Conservation (phyloP, 92 coral and sea anemone species). For the Epizoanthus rinbou region DNA sequence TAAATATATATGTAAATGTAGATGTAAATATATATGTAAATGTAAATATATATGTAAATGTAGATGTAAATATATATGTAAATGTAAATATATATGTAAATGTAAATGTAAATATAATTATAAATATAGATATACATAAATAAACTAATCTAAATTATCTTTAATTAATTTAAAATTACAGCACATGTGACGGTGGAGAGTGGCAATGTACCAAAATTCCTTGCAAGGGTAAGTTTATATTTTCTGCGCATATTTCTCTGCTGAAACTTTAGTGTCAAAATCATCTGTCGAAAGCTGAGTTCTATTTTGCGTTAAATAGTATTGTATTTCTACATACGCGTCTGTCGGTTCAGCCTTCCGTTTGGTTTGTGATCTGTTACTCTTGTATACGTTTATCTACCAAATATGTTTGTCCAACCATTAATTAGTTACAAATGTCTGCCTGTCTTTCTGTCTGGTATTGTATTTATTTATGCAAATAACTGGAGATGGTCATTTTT, state of each 20-base stretch:
- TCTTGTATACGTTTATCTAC: too few species aligned
- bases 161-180: conserved; percentile 8
- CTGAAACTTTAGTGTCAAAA: not conserved
- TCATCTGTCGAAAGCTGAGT: too few species aligned
- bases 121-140: not conserved
- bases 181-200: conserved; percentile 86
- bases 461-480: not conserved
- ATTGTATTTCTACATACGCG: not conserved
- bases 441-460: not conserved
- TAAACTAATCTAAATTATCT: not conserved
- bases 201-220: conserved; percentile 77
- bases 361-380: too few species aligned
- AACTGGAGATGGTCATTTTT: not conserved
- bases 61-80: not conserved
- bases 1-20: too few species aligned
- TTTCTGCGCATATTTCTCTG: not conserved
- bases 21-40: too few species aligned
- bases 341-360: too few species aligned
- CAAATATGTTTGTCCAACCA: too few species aligned
- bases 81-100: not conserved
- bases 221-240: conserved; percentile 75
- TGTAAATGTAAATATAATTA: too few species aligned
- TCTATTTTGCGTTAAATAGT: not conserved
- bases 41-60: too few species aligned
- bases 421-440: too few species aligned